Base-by-base conservation (phyloP, 2,797 vertebrate species). In the Oreortyx pictus region DNA sequence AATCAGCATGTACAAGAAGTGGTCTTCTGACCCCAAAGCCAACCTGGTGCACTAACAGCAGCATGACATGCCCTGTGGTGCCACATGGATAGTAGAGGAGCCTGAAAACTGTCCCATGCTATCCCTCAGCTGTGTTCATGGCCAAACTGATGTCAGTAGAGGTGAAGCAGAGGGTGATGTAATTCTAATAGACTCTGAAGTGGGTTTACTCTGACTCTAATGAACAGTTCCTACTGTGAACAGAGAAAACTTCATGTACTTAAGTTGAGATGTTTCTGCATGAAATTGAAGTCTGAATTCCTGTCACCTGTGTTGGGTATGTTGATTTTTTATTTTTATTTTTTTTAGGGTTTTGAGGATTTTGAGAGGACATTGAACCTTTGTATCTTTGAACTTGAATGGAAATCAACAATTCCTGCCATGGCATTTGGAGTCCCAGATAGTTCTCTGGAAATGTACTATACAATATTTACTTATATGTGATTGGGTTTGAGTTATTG, bases 1-100 rank as follows among this genome's bases (percentile, higher is more conserved):
- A 68, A 46, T 2, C 5, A 1, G 22, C 3, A 13, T 7, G 24
- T 65, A 44, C 31, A 23, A 27, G 9, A 50, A 49, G 31, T 68
- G 24, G 41, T 75, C 33, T 74, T 31, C 27, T 72, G 37, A 49
- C 18, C 37, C 59, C 33, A 78, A 52, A 75, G 12, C 8, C 83
- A 88, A 13, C 8, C 37, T 44, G 62, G 19, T 17, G 41, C 22
- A 52, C 29, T 33, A 29, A 46, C 14, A 75, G 41, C 46, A 72
- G 41, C 68, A 54, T 0, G 4, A 8, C 22, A 16, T 39, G 39
- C n/a, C 27, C n/a, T 59, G 15, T 9, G 46, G 16, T 57, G 25
- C 35, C 61, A 46, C n/a, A 0, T 27, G 23, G 33, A 33, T 4
- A 2, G 0, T 0, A 31, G 49, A 9, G 29, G 46, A 50, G 4